Conservation (phyloP, 2,113 vertebrate genomes). For the Cairina moschata region DNA sequence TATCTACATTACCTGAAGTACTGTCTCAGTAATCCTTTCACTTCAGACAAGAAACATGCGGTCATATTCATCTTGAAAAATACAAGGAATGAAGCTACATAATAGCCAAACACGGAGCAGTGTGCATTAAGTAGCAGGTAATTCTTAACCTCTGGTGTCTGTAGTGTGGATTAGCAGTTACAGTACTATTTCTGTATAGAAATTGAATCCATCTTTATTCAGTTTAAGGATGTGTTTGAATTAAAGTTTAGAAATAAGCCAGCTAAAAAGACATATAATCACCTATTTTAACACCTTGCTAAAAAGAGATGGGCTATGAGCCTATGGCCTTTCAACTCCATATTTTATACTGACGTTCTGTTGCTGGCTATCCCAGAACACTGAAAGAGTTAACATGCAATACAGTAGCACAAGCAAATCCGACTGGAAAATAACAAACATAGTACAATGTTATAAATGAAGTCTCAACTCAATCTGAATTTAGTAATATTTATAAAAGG, state of each 20-base stretch:
- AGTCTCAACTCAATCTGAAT: no score
- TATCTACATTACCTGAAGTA: not conserved
- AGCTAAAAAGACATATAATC: not conserved
- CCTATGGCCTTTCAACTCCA: not conserved
- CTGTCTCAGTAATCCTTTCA: not conserved
- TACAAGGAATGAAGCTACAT: not conserved
- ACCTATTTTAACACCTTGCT: not conserved
- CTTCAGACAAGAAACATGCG: not conserved
- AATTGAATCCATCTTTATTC: not conserved
- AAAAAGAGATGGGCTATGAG: not conserved
- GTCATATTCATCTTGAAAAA: not conserved
- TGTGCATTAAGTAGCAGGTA: not conserved
- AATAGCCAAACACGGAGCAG: not conserved
- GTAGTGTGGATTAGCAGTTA: not conserved
- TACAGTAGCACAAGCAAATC: accelerated
- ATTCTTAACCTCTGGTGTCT: not conserved
- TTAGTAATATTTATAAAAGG: no score
- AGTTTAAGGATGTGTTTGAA: not conserved
- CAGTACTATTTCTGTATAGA: not conserved
- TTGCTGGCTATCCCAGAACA: not conserved
- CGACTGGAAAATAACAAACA: not conserved
- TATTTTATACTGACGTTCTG: not conserved
- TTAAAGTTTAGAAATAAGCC: not conserved
- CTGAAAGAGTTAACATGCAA: not conserved
- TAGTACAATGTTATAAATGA: not conserved